Base-by-base conservation (phyloP, 2,888 invertebrate species). In the Schizotus pectinicornis region DNA sequence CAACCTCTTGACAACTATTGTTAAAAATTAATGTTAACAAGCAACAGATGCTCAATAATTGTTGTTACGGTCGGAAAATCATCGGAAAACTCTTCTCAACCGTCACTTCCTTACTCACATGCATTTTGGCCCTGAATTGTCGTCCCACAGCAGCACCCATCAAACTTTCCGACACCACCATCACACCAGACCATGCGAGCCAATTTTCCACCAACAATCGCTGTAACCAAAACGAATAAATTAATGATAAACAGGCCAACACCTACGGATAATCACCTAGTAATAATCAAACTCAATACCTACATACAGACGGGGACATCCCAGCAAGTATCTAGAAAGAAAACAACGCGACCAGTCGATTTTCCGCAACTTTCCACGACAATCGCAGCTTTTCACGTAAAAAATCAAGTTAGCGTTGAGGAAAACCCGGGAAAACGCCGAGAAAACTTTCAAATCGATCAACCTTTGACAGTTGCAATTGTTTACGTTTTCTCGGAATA, bases 231-330 rank as follows among this genome's bases (percentile, higher is more conserved):
- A 61, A 33, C 58, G 64, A 64, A 67, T 67, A 67, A 56, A 67
- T 67, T 64, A 64, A 63, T 63, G 60, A 64, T 67, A 67, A 67
- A 67, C 64, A 64, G 60, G 64, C 60, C 63, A 62, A 62, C 67
- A 64, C 67, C 67, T 63, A 53, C 53, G 46, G 34, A 53, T 52
- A 52, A 52, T 53, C 46, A 31, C 37, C 43, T 39, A 38, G 45
- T 33, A 50, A 50, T 53, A 53, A 43, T 52, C 52, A 14, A 51
- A 51, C 42, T 47, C 47, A 42, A 52, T 52, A 45, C 53, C 53
- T 55, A 55, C 54, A 42, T 39, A 34, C n/a, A 6, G 12, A 12
- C 32, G 37, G 53, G 53, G 38, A 53, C 53, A 53, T 53, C 45
- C 45, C 33, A 9, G 6, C 45, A 45, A 46, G 5, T 3, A 3